Conservation (phyloP, 2,888 invertebrate species). For the Ypsolopha sequella region DNA sequence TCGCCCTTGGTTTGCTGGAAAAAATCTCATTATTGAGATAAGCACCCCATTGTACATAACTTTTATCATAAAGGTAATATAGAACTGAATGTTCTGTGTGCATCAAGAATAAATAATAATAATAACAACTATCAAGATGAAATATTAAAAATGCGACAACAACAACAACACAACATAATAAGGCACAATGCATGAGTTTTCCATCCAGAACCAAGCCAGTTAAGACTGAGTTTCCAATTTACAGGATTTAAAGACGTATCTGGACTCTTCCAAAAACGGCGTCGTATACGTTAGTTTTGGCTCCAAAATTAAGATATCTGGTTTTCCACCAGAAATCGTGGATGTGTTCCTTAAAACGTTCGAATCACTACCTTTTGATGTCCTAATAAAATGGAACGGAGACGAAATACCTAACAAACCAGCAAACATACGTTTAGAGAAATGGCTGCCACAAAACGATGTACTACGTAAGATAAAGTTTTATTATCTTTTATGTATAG, state of each 20-base stretch:
- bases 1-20: no score
- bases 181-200: no score
- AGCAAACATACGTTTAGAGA: background rate
- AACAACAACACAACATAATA: no score
- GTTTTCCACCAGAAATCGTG: background rate
- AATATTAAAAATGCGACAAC: no score
- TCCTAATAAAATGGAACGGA: slow-evolving; percentile 1
- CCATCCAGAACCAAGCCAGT: no score
- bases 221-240: background rate
- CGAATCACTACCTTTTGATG: slow-evolving; percentile 1
- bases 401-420: background rate
- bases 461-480: background rate
- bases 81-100: no score
- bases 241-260: background rate
- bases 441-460: slow-evolving; percentile 4
- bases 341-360: background rate
- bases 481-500: no score
- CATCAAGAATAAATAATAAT: no score
- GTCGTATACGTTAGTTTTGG: background rate
- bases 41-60: no score
- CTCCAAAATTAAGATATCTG: background rate
- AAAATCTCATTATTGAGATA: no score
- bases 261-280: background rate
- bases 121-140: no score
- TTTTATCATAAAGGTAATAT: no score